These are phyloP conservation scores for Acrocera orbiculus DNA, from an alignment of 2,888 invertebrate species.

Conservation along the genomic window DNA sequence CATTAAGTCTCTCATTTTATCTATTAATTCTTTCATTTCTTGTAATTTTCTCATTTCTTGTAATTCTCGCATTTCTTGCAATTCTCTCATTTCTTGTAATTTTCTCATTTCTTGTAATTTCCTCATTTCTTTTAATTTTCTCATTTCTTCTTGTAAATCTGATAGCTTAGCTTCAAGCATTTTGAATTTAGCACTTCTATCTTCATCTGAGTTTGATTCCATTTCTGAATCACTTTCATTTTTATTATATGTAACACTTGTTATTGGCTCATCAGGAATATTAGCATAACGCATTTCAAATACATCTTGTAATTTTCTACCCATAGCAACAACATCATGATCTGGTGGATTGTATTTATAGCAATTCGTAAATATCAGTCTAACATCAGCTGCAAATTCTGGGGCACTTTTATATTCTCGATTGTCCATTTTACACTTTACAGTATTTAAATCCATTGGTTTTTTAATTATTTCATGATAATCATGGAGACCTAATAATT, in stretches of 20 bases:
- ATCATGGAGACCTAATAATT: conserved; percentile 81
- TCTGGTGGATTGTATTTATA: conserved; percentile 98
- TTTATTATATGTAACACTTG: conserved; percentile 21
- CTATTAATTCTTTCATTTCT: too few species aligned
- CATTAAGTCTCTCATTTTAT: too few species aligned
- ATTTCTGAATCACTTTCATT: conserved; percentile 46
- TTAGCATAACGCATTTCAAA: conserved; percentile 96
- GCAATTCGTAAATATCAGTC: conserved; percentile 98
- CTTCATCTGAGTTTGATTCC: conserved; percentile 78
- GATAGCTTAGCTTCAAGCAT: conserved; percentile 65
- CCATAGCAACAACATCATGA: conserved; percentile 98
- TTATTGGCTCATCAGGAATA: conserved; percentile 78
- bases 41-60: too few species aligned
- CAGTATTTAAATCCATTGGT: conserved; percentile 99
- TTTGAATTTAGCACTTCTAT: conserved; percentile 73
- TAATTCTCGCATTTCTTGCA: too few species aligned
- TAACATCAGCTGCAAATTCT: conserved; percentile 90
- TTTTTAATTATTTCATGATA: conserved; percentile 98
- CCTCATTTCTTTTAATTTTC: too few species aligned
- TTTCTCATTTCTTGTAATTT: too few species aligned
- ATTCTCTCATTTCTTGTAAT: too few species aligned
- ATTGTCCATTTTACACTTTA: conserved; percentile 92
- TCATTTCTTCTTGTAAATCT: conserved; percentile 83
- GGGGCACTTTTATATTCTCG: conserved; percentile 82
- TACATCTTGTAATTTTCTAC: conserved; percentile 89